Evolutionary conservation across 2,797 vertebrate genomes (phyloP), one percentile per base, ranked within the genome.

Genomic region (Platyrinchus mystaceus): DNA sequence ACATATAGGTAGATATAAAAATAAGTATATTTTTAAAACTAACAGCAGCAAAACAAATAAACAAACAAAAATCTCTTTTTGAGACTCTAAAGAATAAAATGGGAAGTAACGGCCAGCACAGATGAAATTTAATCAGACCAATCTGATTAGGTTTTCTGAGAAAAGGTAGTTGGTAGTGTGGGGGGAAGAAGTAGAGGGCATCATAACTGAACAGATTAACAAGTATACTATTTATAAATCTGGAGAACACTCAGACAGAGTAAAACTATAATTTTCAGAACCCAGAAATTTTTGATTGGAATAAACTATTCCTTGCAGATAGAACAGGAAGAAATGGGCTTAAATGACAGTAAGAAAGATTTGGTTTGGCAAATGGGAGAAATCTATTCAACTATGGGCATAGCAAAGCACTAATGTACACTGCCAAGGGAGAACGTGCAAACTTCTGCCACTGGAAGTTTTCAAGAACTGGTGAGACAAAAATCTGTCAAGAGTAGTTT

Each of bases 401-500:
- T 10, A 77, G 39, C 32, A 85, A 49, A 91, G 28, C 56, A 77
- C 37, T 89, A 83, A 76, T 5, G 13, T 36, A 74, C 41, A 24
- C 28, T 83, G 71, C 49, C 75, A 77, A 83, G 52, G 60, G 60
- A 94, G 10, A 85, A 56, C 0, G 2, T 26, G 15, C 22, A 74
- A 89, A 85, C 52, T 85, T 92, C 71, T 95, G 52, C 53, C 71
- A 91, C 32, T 74, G 26, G 30, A 93, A 94, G 26, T 87, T 95
- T 94, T 84, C 68, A 89, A 84, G 60, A 95, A 59, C 68, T 74
- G 34, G 41, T 87, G 75, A 82, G 52, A 93, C 27, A 89, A 91
- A 94, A 89, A 82, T 73, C 36, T 93, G 81, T 91, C 89, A 94
- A 46, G 49, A 90, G 59, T 14, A 76, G 23, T 92, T 96, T 74